These are phyloP conservation scores for Rhabdomys dilectus DNA, from an alignment of 2,113 vertebrate genomes.

Conservation along the genomic window DNA sequence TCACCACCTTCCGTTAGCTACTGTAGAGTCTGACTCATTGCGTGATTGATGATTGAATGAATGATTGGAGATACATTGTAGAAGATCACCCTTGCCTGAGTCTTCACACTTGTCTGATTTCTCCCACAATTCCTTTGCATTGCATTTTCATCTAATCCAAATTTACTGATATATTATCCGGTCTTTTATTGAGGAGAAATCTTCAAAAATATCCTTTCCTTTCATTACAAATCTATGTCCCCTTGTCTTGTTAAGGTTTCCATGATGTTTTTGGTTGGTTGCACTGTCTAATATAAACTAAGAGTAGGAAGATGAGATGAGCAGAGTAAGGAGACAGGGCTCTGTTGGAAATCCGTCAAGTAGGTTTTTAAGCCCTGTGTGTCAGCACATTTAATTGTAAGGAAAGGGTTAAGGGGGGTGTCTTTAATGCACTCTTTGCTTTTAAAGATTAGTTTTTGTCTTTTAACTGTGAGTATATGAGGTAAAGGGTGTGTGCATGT, in stretches of 20 bases:
- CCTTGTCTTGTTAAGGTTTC: neutral
- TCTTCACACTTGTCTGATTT: neutral
- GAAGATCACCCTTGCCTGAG: neutral
- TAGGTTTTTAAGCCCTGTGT: neutral
- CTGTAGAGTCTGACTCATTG: neutral
- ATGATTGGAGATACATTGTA: neutral
- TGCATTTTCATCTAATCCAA: neutral
- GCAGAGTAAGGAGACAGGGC: neutral
- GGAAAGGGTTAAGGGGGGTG: neutral
- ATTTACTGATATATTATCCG: neutral
- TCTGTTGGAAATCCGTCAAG: neutral
- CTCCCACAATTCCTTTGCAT: neutral
- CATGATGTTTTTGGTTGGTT: neutral
- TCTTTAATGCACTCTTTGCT: neutral
- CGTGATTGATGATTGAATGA: no score
- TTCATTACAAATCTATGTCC: neutral
- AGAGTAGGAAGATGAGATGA: neutral
- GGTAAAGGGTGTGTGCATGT: accelerated
- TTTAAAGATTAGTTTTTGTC: neutral
- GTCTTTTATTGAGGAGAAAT: neutral
- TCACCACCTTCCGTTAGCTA: neutral
- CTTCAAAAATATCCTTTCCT: neutral
- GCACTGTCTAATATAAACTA: neutral
- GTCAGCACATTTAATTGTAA: neutral
- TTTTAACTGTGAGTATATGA: neutral